These are phyloP conservation scores for Eurypyga helias DNA, from an alignment of 2,113 vertebrate genomes.

Conservation along the genomic window DNA sequence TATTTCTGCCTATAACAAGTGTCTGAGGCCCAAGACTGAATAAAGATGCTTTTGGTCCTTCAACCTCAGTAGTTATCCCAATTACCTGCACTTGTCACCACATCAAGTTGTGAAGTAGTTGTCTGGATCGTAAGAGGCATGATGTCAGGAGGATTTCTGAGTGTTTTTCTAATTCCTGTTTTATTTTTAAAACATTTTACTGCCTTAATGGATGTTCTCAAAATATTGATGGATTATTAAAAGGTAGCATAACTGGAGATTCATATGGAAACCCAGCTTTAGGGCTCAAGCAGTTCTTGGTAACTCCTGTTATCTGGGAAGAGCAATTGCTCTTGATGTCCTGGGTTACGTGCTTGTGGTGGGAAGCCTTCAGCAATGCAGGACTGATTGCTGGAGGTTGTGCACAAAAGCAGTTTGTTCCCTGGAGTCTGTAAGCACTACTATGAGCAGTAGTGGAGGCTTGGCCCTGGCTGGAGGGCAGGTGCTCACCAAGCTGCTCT, in stretches of 20 bases:
- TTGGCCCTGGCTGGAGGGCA: too few relatives aligned
- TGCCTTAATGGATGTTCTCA: neutral
- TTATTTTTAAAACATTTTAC: neutral
- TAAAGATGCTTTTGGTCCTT: neutral
- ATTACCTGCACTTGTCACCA: neutral
- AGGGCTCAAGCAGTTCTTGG: neutral
- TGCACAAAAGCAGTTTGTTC: rapidly evolving
- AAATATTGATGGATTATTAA: neutral
- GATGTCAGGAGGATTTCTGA: neutral
- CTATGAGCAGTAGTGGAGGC: too few relatives aligned
- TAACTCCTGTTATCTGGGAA: neutral
- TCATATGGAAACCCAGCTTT: neutral
- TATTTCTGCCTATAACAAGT: neutral
- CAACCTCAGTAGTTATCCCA: neutral
- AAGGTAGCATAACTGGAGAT: neutral
- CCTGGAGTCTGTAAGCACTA: neutral
- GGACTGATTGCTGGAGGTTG: neutral
- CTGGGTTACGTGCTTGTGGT: neutral
- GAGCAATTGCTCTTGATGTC: neutral
- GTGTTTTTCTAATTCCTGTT: neutral
- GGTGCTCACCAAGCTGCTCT: too few relatives aligned
- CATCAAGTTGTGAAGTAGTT: neutral
- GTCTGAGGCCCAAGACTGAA: neutral
- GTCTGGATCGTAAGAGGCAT: neutral
- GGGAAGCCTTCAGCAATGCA: neutral